Conservation (phyloP, 1,140 invertebrate genomes). For the Octopus sinensis region DNA sequence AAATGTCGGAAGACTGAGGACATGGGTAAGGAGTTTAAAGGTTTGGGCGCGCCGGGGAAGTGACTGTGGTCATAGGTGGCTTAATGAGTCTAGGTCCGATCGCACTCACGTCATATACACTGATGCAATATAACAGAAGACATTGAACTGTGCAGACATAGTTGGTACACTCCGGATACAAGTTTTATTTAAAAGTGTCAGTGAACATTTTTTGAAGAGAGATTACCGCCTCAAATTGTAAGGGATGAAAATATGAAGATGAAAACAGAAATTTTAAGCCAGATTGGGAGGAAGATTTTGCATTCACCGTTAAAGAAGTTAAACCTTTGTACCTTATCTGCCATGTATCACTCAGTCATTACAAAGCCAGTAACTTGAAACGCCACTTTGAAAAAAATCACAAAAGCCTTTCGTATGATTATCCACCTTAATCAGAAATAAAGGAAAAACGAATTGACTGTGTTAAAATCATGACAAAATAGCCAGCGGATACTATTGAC, state of each 20-base stretch:
- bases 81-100: not conserved
- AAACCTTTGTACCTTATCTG: not conserved
- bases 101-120: not conserved
- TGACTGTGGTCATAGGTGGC: not conserved
- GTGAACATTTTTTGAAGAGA: not conserved
- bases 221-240: not conserved
- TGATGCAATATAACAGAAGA: not conserved
- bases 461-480: not conserved
- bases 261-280: conserved; percentile 8
- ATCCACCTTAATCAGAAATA: not conserved
- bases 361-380: conserved; percentile 7
- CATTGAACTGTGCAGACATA: not conserved
- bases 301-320: not conserved
- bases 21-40: not conserved
- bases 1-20: no score
- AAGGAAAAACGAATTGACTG: not conserved
- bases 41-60: not conserved
- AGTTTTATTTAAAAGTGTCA: not conserved
- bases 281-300: conserved; percentile 2
- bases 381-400: not conserved
- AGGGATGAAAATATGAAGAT: conserved; percentile 8
- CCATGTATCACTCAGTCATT: not conserved
- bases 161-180: not conserved
- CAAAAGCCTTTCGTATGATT: not conserved
- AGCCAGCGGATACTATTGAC: not conserved